A percentile compares a stretch with the other conserved stretches of the same genome.
Evolutionary conservation across 2,888 invertebrate species (phyloP).

Genomic region (Smittia sp.): DNA sequence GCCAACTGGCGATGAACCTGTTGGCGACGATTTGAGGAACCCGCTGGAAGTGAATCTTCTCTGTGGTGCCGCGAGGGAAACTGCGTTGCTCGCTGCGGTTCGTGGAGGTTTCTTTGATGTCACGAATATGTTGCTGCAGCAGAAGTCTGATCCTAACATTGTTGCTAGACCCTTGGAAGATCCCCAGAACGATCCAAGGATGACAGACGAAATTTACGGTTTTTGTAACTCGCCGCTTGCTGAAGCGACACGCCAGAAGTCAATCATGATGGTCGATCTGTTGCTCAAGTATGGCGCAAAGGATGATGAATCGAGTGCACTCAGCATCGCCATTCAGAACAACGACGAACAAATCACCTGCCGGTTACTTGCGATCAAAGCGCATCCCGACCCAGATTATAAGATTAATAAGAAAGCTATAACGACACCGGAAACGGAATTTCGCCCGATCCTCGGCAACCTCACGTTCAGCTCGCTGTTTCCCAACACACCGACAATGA

Average conservation of each 20-base stretch:
- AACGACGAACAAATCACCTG: conserved; percentile 74
- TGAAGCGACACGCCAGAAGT: conserved; percentile 53
- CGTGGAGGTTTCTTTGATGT: conserved; percentile 73
- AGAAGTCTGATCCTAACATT: conserved; percentile 81
- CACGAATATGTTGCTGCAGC: conserved; percentile 65
- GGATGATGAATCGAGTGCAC: conserved; percentile 82
- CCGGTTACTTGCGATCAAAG: conserved; percentile 80
- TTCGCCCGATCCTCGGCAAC: conserved; percentile 58
- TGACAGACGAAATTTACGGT: conserved; percentile 52
- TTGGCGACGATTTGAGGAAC: conserved; percentile 57
- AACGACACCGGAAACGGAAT: conserved; percentile 55
- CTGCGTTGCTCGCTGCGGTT: conserved; percentile 78
- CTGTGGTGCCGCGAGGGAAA: conserved; percentile 74
- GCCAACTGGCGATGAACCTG: conserved; percentile 49
- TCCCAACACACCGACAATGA: conserved; percentile 79
- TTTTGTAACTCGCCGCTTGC: conserved; percentile 50
- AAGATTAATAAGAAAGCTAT: conserved; percentile 87
- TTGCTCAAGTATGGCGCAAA: conserved; percentile 67
- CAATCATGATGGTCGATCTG: conserved; percentile 51
- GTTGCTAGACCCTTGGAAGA: conserved; percentile 55
- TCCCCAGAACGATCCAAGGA: conserved; percentile 51
- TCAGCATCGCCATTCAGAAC: conserved; percentile 70
- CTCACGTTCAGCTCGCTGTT: conserved; percentile 77
- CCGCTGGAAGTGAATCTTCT: conserved; percentile 73
- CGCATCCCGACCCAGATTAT: conserved; percentile 87